These are phyloP conservation scores for Todus mexicanus DNA, from an alignment of 2,797 vertebrate species.

Conservation along the genomic window DNA sequence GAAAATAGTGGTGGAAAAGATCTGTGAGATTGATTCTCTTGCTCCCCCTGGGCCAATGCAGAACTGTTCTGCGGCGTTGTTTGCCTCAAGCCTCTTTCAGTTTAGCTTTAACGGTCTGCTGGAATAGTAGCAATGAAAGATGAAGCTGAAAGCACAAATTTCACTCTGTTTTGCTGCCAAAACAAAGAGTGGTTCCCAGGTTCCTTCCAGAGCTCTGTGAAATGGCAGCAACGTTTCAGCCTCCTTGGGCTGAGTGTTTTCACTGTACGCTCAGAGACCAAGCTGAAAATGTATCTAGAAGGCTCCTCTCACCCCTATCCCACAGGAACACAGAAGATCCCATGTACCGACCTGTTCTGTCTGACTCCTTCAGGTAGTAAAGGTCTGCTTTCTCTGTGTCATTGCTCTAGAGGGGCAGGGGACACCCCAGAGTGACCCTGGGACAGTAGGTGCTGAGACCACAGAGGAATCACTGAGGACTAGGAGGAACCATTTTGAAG, in stretches of 20 bases:
- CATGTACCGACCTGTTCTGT: neutral
- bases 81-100: neutral
- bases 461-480: neutral
- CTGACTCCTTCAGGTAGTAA: neutral
- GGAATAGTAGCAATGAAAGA: conserved; percentile 29
- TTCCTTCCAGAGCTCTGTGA: conserved; percentile 12
- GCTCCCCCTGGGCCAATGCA: neutral
- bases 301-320: too few species aligned
- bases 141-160: conserved; percentile 8
- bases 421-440: neutral
- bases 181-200: neutral
- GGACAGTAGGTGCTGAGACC: neutral
- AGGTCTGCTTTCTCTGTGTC: neutral
- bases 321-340: neutral
- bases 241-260: neutral
- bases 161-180: conserved; percentile 30
- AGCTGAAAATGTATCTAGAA: neutral
- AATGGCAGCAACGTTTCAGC: neutral
- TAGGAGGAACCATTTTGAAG: neutral
- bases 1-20: neutral
- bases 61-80: neutral
- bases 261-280: neutral
- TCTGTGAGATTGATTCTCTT: neutral
- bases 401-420: neutral
- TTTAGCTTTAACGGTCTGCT: neutral